These are phyloP conservation scores for Drosophila suboccidentalis DNA, from an alignment of 2,888 invertebrate species.

Conservation along the genomic window DNA sequence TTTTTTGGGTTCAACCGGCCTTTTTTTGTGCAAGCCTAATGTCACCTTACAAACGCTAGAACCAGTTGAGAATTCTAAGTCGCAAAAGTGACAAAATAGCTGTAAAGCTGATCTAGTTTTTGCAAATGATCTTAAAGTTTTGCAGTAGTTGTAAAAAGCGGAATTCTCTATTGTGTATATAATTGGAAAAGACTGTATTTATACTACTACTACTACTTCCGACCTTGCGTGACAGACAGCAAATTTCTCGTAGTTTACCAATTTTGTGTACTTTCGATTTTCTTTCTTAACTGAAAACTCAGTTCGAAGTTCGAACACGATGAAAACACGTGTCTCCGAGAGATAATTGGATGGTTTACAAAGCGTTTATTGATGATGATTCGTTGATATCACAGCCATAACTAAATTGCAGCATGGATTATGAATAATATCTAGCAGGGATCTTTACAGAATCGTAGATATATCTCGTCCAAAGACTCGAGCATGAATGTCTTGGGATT, in stretches of 20 bases:
- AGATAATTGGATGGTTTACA: conserved; percentile 14
- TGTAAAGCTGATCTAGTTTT: no score
- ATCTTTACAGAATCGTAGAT: conserved; percentile 65
- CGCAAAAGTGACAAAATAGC: no score
- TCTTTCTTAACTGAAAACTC: conserved; percentile 7
- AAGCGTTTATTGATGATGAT: conserved; percentile 26
- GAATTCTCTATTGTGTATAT: no score
- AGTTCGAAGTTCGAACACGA: background rate
- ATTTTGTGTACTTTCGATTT: conserved; percentile 27
- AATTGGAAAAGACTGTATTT: no score
- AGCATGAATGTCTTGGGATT: conserved; percentile 82
- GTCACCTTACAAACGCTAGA: no score
- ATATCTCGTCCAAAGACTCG: conserved; percentile 78
- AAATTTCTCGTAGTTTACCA: conserved; percentile 2
- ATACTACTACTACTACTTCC: no score
- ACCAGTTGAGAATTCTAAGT: no score
- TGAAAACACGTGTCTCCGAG: background rate
- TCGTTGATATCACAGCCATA: conserved; percentile 7
- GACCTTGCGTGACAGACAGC: conserved; percentile 35
- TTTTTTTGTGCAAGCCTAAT: no score
- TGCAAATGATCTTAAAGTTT: no score
- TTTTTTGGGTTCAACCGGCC: no score
- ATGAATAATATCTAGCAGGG: conserved; percentile 16
- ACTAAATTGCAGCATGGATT: background rate
- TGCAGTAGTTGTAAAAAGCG: no score